Evolutionary conservation across 2,113 vertebrate species (phyloP), one percentile per base, ranked within the genome.

Genomic region (Porphyrio hochstetteri): DNA sequence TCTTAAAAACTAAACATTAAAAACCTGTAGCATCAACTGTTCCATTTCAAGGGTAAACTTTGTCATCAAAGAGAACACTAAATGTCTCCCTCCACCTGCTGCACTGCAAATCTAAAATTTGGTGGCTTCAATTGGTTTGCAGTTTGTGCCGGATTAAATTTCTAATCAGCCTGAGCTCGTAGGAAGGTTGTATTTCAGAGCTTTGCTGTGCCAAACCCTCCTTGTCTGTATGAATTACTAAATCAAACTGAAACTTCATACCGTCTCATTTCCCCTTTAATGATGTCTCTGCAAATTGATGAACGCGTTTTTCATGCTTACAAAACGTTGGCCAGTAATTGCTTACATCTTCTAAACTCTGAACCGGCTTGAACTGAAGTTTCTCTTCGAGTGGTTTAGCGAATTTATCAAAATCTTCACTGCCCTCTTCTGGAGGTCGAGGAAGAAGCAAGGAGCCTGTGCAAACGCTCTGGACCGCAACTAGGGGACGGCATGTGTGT

Each of bases 381-480:
- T 95, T 83, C 42, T 53, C 52, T 71, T 84, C 7, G 7, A 56
- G 53, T 6, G 50, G 11, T 86, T 86, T 44, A 50, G 56, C 33
- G 56, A 77, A 24, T 69, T 68, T 40, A 96, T 90, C 36, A 75
- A 84, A 97, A 97, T 74, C 97, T 82, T 44, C 52, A 84, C 70
- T 98, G 98, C 97, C 98, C 98, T 97, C 98, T 97, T 86, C 96
- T 97, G 98, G 95, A 57, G 3, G 0, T 55, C 79, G 63, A 33
- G 72, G 88, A 77, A 94, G 96, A 38, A 7, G 36, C 23, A 77
- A 31, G 77, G 82, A 88, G 28, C 46, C 59, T 14, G 11, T 28
- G 68, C 36, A 48, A 35, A 28, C 24, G 0, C 36, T 33, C 2
- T 1, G 31, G 31, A 44, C 19, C 29, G 79, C 71, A 59, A 0